phyloP scores from a whole-genome alignment of 2,888 invertebrate species.

The Cylloceria caligata region DNA sequence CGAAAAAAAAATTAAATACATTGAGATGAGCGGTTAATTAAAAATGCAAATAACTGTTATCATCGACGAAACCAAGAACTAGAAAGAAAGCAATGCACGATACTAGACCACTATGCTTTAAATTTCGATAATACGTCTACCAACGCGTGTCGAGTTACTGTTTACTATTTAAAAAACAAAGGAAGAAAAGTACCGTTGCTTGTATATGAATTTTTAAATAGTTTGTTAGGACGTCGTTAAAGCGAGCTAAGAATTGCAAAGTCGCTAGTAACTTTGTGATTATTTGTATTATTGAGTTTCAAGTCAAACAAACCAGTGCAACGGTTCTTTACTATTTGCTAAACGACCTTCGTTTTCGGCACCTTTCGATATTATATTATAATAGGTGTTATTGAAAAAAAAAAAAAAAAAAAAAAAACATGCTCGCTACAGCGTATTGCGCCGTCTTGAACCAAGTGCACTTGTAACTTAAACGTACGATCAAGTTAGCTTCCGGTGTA shows the following conservation, averaged over 20 bases:
- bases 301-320: constrained; percentile 52
- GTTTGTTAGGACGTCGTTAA: background rate
- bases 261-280: background rate
- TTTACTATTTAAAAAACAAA: too few relatives aligned
- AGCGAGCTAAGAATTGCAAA: background rate
- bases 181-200: constrained; percentile 23
- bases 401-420: constrained; percentile 64
- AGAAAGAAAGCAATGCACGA: constrained; percentile 51
- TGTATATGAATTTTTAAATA: constrained; percentile 48
- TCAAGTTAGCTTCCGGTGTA: constrained; percentile 48
- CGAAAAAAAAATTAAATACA: constrained; percentile 14
- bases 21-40: constrained; percentile 12
- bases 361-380: constrained; percentile 37
- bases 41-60: background rate
- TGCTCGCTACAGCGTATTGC: constrained; percentile 73
- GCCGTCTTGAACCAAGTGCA: constrained; percentile 83
- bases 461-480: constrained; percentile 77
- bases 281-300: constrained; percentile 30
- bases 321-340: constrained; percentile 30
- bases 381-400: constrained; percentile 35
- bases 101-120: constrained; percentile 2
- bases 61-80: constrained; percentile 18
- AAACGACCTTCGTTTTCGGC: constrained; percentile 31
- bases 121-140: too few relatives aligned
- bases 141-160: too few relatives aligned